Percentiles rank a stretch among this genome's conserved stretches.
Evolutionary conservation across 2,888 invertebrate species (phyloP).

Genomic region (Piscicola geometra): DNA sequence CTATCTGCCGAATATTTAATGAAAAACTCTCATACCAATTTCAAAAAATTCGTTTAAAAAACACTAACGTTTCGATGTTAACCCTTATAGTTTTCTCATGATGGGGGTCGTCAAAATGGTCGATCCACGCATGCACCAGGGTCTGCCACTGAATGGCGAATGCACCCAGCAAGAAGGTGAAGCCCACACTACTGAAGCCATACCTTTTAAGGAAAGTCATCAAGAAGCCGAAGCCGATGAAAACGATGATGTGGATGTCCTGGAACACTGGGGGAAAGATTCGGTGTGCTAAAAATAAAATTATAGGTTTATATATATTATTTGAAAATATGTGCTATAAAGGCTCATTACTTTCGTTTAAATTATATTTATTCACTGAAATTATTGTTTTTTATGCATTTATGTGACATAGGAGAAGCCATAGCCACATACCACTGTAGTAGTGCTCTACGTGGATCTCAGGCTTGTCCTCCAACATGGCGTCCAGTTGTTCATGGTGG

Average conservation of each 20-base stretch:
- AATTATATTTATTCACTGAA: not conserved
- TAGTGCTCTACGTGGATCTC: not conserved
- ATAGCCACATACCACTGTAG: not conserved
- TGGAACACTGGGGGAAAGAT: constrained; percentile 41
- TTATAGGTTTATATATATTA: not conserved
- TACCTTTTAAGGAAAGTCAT: constrained; percentile 91
- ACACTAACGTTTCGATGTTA: constrained; percentile 26
- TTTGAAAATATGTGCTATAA: not conserved
- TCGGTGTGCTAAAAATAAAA: not conserved
- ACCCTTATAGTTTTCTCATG: not conserved
- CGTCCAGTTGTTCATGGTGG: not conserved
- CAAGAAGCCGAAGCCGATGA: constrained; percentile 88
- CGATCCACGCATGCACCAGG: constrained; percentile 57
- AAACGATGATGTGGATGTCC: constrained; percentile 86
- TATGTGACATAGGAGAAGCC: too few relatives aligned
- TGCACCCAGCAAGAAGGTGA: constrained; percentile 79
- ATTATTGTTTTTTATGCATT: too few relatives aligned
- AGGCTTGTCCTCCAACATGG: not conserved
- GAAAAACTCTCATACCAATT: not conserved
- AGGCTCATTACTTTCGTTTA: not conserved
- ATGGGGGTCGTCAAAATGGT: constrained; percentile 59
- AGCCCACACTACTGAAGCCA: constrained; percentile 80
- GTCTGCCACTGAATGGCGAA: constrained; percentile 78
- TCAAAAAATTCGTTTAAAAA: too few relatives aligned
- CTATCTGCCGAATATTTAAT: too few relatives aligned